Evolutionary conservation across 1,140 invertebrate species (phyloP), one percentile per base, ranked within the genome.

Genomic region (Conus betulinus): DNA sequence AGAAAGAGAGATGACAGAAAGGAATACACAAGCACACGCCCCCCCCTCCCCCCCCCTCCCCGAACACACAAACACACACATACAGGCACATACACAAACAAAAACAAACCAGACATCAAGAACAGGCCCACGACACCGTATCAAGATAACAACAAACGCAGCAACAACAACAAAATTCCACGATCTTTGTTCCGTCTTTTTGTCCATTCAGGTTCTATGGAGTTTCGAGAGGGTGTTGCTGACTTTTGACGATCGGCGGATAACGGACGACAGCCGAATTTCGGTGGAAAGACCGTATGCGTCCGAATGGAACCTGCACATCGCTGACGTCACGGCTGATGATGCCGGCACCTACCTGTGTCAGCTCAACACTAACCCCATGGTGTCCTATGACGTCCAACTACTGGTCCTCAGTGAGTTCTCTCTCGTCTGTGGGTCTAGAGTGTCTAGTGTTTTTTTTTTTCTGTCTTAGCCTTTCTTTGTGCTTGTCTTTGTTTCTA

Each of bases 291-390:
- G 85, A 20, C 85, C 52, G n/a, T 78, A 87, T 27, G 23, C 10
- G 10, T n/a, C 71, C 3, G 85, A 87, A n/a, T 87, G 85, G 85
- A 87, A 78, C 52, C 74, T 87, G 17, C 67, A 57, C 7, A 87
- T 87, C 53, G 20, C 5, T 6, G n/a, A 87, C 3, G 74, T 78
- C 39, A 76, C 27, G 53, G 20, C 39, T 1, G 52, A 78, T 0
- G 85, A 87, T 15, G 71, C 39, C 3, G 85, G 85, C 0, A 76
- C 27, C 39, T 87, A 87, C 53, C 74, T 71, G 5, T 87, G 85
- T 27, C 85, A 87, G 74, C 51, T 87, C 85, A 87, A 78, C 85
- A 87, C 85, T 15, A 87, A 87, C 52, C 85, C 85, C 53, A 52
- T 87, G 27, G 79, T 53, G 53, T 20, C 63, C 5, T 13, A 87